phyloP scores from a whole-genome alignment of 2,113 vertebrate genomes.

The Corythaixoides concolor region DNA sequence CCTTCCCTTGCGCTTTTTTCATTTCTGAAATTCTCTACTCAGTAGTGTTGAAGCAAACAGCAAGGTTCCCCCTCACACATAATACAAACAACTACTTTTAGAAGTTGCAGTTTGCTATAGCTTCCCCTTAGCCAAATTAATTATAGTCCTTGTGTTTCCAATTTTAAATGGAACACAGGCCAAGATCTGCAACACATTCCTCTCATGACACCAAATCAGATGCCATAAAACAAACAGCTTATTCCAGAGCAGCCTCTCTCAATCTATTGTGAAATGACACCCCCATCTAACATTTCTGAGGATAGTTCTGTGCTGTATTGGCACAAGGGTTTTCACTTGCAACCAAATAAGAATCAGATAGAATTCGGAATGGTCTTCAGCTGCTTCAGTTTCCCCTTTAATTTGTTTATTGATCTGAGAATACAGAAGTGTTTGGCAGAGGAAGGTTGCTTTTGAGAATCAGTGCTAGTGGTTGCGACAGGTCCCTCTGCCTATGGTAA shows the following conservation, averaged over 20 bases:
- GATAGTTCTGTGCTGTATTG: not conserved
- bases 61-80: not conserved
- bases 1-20: not conserved
- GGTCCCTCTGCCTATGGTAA: not conserved
- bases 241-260: not conserved
- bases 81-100: not conserved
- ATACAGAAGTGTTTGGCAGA: not conserved
- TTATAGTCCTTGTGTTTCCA: not conserved
- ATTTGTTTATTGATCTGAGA: not conserved
- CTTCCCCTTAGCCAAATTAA: not conserved
- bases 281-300: not conserved
- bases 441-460: not conserved
- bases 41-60: not conserved
- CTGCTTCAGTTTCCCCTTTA: not conserved
- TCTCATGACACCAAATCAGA: not conserved
- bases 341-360: not conserved
- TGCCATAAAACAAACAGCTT: not conserved
- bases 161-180: not conserved
- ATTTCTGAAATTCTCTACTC: not conserved
- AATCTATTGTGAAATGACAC: not conserved
- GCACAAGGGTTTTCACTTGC: not conserved
- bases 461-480: not conserved
- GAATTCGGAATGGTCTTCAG: not conserved
- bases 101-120: not conserved
- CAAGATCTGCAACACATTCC: not conserved